A percentile compares a stretch with the other conserved stretches of the same genome.
Conservation (phyloP, 2,113 vertebrate species). For the Peucedramus taeniatus region DNA sequence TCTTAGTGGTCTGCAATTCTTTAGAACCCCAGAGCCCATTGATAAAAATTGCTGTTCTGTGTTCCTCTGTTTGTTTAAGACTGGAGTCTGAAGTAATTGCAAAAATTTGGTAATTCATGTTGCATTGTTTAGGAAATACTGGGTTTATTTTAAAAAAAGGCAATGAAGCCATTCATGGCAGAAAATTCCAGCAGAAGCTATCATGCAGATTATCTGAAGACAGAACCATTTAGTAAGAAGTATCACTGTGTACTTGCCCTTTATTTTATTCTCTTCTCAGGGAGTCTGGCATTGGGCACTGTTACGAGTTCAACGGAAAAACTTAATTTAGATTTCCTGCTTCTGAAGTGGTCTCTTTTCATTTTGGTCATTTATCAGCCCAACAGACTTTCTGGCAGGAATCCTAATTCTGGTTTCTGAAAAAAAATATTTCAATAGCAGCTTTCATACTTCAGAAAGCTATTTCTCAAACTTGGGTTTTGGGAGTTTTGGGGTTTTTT, state of each 20-base stretch:
- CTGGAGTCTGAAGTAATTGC: background rate
- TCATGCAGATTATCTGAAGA: background rate
- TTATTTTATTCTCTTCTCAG: background rate
- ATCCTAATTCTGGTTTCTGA: background rate
- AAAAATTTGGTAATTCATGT: background rate
- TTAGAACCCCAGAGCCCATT: background rate
- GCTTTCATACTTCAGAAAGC: background rate
- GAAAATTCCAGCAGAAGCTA: background rate
- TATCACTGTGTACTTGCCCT: background rate
- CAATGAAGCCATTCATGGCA: background rate
- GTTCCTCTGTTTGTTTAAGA: background rate
- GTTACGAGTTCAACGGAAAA: background rate
- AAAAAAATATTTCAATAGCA: background rate
- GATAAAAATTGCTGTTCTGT: background rate
- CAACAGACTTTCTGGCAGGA: background rate
- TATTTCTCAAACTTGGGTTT: background rate
- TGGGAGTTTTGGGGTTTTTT: rapidly evolving
- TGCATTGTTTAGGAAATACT: background rate
- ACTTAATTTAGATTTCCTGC: background rate
- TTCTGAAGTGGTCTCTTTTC: background rate
- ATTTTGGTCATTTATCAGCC: background rate
- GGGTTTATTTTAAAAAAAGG: background rate
- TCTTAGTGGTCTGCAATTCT: background rate
- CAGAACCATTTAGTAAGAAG: background rate
- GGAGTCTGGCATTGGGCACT: background rate